Evolutionary conservation across 2,113 vertebrate species (phyloP).

Genomic region (Crocuta crocuta): DNA sequence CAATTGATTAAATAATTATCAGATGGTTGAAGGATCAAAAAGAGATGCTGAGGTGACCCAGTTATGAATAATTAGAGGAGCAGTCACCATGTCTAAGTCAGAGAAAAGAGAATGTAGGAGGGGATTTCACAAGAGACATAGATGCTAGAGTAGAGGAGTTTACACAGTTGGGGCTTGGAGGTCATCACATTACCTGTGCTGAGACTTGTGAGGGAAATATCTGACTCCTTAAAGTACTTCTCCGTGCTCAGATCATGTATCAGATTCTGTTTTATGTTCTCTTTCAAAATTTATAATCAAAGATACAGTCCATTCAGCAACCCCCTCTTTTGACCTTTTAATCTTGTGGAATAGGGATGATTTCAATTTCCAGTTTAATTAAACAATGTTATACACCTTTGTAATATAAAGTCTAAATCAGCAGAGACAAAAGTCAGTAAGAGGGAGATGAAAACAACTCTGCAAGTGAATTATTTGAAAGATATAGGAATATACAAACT

Average conservation of each 20-base stretch:
- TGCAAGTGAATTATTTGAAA: neutral
- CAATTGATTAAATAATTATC: neutral
- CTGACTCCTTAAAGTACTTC: neutral
- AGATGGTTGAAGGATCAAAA: neutral
- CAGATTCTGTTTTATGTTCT: neutral
- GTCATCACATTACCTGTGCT: neutral
- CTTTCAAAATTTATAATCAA: neutral
- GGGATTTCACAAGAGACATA: neutral
- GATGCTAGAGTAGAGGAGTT: fast-evolving
- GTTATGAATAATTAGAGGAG: neutral
- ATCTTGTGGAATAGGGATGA: neutral
- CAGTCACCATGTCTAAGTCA: neutral
- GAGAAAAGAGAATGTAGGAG: neutral
- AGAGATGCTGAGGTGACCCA: neutral
- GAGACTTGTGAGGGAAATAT: neutral
- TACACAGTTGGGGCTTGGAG: neutral
- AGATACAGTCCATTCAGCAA: neutral
- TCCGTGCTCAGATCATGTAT: neutral
- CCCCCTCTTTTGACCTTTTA: neutral
- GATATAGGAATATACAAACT: neutral
- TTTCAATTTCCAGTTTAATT: neutral
- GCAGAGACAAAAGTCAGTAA: neutral
- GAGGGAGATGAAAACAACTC: neutral
- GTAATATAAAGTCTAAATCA: neutral
- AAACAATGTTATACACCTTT: neutral